Evolutionary conservation across 2,888 invertebrate species (phyloP).

Genomic region (Eucera pruinosa): DNA sequence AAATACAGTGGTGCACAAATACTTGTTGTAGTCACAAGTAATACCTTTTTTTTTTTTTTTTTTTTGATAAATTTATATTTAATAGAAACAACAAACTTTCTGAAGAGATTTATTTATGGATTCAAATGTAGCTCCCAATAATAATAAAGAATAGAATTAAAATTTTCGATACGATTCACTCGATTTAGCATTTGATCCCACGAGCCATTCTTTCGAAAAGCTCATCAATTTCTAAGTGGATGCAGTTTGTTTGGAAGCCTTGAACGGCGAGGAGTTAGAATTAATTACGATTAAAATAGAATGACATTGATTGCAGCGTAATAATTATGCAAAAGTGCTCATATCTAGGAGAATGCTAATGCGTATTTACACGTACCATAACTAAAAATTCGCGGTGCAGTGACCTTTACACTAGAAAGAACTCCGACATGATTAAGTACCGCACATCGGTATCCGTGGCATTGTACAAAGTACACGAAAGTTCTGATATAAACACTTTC

Average conservation of each 20-base stretch:
- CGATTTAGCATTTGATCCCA: no score
- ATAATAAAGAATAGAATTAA: no score
- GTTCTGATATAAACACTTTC: constrained; percentile 97
- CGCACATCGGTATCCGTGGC: constrained; percentile 95
- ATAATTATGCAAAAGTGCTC: not conserved
- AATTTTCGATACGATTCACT: no score
- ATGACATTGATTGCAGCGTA: not conserved
- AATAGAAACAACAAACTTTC: no score
- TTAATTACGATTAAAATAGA: not conserved
- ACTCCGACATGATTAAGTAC: constrained; percentile 98
- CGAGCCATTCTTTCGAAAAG: no score
- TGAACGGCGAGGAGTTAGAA: not conserved
- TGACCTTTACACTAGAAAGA: constrained; percentile 92
- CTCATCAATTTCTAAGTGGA: no score
- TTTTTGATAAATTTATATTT: no score
- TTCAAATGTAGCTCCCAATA: no score
- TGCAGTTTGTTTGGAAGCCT: not conserved
- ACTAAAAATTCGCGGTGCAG: constrained; percentile 94
- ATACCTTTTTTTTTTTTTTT: no score
- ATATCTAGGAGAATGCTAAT: not conserved
- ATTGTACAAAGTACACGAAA: constrained; percentile 96
- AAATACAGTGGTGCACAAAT: no score
- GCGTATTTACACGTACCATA: constrained; percentile 89
- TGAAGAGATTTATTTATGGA: no score
- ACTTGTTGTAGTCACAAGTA: no score